Evolutionary conservation across 2,888 invertebrate genomes (phyloP).

Genomic region (Hipparchia semele): DNA sequence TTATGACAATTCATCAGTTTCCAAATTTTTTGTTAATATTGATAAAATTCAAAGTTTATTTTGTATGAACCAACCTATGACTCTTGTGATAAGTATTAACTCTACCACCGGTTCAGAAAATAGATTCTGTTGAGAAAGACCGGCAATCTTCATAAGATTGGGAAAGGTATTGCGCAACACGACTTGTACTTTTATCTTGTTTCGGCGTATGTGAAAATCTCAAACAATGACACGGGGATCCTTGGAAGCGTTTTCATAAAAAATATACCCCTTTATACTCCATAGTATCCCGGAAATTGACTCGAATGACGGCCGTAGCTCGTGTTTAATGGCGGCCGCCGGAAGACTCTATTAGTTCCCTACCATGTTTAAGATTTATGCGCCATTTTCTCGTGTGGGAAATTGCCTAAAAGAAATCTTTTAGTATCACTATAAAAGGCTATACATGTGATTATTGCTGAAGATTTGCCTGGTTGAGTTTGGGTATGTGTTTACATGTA

Average conservation of each 20-base stretch:
- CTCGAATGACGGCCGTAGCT: constrained; percentile 49
- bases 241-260: constrained; percentile 24
- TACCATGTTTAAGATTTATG: constrained; percentile 62
- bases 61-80: too few relatives aligned
- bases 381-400: constrained; percentile 49
- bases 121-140: too few relatives aligned
- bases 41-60: too few relatives aligned
- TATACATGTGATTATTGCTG: background rate
- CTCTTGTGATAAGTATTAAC: too few relatives aligned
- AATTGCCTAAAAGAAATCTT: constrained; percentile 10
- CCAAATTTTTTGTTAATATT: too few relatives aligned
- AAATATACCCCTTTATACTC: constrained; percentile 41
- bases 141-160: too few relatives aligned
- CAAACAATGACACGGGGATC: constrained; percentile 1
- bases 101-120: too few relatives aligned
- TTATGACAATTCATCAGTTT: too few relatives aligned
- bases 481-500: too few relatives aligned
- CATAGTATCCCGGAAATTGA: constrained; percentile 50
- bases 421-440: background rate
- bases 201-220: background rate
- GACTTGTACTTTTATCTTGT: too few relatives aligned
- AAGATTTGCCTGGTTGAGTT: too few relatives aligned
- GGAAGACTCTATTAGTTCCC: constrained; percentile 66
- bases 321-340: constrained; percentile 60
- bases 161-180: too few relatives aligned